A percentile compares a stretch with the other conserved stretches of the same genome.
Evolutionary conservation across 2,888 invertebrate species (phyloP).

Genomic region (Archips crataeganus): DNA sequence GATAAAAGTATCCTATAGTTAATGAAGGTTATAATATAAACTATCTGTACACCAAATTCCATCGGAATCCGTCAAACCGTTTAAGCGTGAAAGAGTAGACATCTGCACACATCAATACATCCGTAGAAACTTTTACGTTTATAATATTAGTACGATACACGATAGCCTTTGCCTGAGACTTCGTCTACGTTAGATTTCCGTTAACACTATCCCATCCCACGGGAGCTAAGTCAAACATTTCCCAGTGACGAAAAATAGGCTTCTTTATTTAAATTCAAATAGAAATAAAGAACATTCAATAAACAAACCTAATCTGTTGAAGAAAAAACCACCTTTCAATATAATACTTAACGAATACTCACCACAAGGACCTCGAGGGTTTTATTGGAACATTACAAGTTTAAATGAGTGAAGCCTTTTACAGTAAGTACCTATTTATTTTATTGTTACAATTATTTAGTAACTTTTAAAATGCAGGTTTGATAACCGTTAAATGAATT

Average conservation of each 20-base stretch:
- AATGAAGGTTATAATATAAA: too few relatives aligned
- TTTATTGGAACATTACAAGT: neutral
- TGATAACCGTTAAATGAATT: too few relatives aligned
- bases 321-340: neutral
- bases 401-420: neutral
- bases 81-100: too few relatives aligned
- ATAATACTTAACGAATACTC: neutral
- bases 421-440: neutral
- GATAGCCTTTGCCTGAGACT: neutral
- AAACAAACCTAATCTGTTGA: neutral
- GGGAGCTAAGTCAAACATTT: neutral
- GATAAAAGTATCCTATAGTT: too few relatives aligned
- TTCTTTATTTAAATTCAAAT: neutral
- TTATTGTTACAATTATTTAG: neutral
- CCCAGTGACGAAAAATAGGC: neutral
- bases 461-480: neutral
- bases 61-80: too few relatives aligned
- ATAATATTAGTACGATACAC: neutral
- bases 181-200: neutral
- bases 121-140: too few relatives aligned
- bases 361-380: neutral
- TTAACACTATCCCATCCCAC: too few relatives aligned
- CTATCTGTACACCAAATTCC: too few relatives aligned
- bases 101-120: too few relatives aligned
- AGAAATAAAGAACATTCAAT: neutral